Conservation (phyloP, 1,140 invertebrate species). For the Dinothrombium tinctorium region DNA sequence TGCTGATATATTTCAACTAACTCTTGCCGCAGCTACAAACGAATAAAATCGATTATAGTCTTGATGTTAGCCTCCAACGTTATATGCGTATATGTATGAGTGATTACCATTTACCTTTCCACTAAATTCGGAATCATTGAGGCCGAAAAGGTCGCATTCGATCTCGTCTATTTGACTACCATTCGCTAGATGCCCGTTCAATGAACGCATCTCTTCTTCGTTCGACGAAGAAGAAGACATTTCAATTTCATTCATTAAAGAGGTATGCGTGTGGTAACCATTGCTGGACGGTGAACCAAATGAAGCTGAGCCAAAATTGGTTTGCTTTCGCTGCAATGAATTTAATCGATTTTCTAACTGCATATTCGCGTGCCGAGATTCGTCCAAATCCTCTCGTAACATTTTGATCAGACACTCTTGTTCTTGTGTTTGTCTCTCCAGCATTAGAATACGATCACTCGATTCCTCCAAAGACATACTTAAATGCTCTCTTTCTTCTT, state of each 20-base stretch:
- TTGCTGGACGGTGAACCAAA: not conserved
- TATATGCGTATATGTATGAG: no score
- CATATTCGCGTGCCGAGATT: slow-evolving; percentile 31
- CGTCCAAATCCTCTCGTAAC: slow-evolving; percentile 28
- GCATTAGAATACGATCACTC: slow-evolving; percentile 52
- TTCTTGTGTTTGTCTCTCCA: slow-evolving; percentile 30
- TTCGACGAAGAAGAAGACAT: slow-evolving; percentile 19
- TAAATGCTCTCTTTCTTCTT: slow-evolving; percentile 50
- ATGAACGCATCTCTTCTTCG: slow-evolving; percentile 10
- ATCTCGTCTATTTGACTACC: slow-evolving; percentile 7
- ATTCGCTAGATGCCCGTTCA: not conserved
- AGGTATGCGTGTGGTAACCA: slow-evolving; percentile 16
- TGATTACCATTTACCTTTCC: no score
- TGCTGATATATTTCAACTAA: slow-evolving; percentile 24
- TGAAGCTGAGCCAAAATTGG: not conserved
- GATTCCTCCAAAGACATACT: slow-evolving; percentile 58
- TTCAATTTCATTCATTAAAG: slow-evolving; percentile 29
- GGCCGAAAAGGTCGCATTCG: not conserved
- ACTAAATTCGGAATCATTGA: no score
- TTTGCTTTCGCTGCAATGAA: no score
- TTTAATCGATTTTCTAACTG: no score
- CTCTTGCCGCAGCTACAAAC: slow-evolving; percentile 25
- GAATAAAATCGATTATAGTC: not conserved
- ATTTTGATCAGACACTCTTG: slow-evolving; percentile 20
- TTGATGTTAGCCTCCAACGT: no score